Base-by-base conservation (phyloP, 2,113 vertebrate genomes). In the Mirza zaza region DNA sequence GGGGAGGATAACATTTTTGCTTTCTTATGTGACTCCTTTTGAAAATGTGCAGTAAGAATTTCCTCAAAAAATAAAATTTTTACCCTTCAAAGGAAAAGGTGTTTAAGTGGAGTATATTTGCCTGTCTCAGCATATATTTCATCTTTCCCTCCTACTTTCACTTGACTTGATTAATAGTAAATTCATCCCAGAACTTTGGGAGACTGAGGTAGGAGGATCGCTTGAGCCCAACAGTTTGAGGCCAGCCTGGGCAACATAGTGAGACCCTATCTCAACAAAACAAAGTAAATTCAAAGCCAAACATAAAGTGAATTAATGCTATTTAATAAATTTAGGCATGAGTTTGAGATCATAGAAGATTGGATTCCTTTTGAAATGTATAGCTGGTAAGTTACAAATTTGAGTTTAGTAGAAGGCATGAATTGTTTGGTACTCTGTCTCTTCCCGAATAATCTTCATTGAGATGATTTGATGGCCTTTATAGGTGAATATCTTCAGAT, bases 11-110 rank as follows among this genome's bases (percentile, higher is more conserved):
- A 97, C 97, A 71, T 98, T 98, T 96, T 27, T 97, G 97, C 97
- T 98, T 98, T 98, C 97, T 89, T 98, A 98, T 95, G 91, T 96
- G 97, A 98, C 97, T 98, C 98, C 97, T 88, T 23, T 98, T 98
- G 98, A 97, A 97, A 98, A 96, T 98, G 97, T 98, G 97, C 98
- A 97, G 97, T 92, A 97, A 96, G 94, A 98, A 97, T 96, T 98
- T 98, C 98, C 97, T 98, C 96, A 97, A 94, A 94, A 98, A 99
- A 98, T 98, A 98, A 99, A 99, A 98, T 94, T 98, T 97, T 98
- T 97, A 97, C 73, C 91, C 96, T 97, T 97, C 67, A 87, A 92
- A 94, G 96, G 95, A 98, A 90, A 95, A 82, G 21, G 13, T 25
- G 42, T 63, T n/a, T 91, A 55, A 32, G 52, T 65, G 11, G 71